Percentiles rank a stretch among this genome's conserved stretches.
Evolutionary conservation across 2,888 invertebrate genomes (phyloP).

Genomic region (Nezara viridula): DNA sequence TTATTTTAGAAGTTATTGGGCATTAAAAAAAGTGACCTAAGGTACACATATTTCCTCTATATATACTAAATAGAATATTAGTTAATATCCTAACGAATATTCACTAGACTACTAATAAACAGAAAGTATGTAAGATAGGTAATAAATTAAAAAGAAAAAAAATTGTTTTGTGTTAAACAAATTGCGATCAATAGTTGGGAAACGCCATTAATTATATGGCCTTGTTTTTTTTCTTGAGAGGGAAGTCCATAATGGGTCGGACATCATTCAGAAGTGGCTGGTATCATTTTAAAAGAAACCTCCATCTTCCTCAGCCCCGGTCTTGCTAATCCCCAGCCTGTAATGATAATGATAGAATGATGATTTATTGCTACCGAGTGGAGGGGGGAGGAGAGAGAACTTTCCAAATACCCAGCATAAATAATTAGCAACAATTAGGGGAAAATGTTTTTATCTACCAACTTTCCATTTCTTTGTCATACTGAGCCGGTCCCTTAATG

Average conservation of each 20-base stretch:
- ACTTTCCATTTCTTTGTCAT: conserved; percentile 52
- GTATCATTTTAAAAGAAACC: conserved; percentile 16
- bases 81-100: too few relatives aligned
- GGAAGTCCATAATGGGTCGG: conserved; percentile 7
- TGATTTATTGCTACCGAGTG: conserved; percentile 42
- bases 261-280: background rate
- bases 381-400: background rate
- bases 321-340: background rate
- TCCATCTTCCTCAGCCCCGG: background rate
- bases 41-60: too few relatives aligned
- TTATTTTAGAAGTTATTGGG: too few relatives aligned
- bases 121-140: too few relatives aligned
- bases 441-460: conserved; percentile 32
- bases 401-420: conserved; percentile 42
- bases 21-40: too few relatives aligned
- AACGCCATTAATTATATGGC: background rate
- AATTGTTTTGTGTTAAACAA: background rate
- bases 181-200: background rate
- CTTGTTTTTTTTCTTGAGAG: background rate
- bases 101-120: too few relatives aligned
- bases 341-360: conserved; percentile 28
- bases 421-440: conserved; percentile 58
- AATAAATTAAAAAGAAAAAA: too few relatives aligned
- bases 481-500: conserved; percentile 25
- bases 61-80: too few relatives aligned